phyloP scores from a whole-genome alignment of 2,797 vertebrate genomes.

The Rhinella marina region DNA sequence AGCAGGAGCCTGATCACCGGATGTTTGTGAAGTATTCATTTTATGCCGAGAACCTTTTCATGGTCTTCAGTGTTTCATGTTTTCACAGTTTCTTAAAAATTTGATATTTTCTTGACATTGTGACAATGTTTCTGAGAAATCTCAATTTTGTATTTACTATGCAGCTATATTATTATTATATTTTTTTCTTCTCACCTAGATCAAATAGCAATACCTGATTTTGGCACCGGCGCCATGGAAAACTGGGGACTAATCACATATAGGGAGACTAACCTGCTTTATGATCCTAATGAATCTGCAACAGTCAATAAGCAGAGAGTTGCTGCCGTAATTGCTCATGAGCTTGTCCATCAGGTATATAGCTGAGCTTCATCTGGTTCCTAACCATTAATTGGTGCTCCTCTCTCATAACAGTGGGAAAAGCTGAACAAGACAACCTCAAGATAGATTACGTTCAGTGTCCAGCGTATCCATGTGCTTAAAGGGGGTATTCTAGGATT shows the following conservation, averaged over 20 bases:
- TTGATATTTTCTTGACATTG: not conserved
- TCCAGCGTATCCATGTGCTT: too few species aligned
- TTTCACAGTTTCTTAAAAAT: not conserved
- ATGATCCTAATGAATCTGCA: conserved; percentile 83
- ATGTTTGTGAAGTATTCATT: not conserved
- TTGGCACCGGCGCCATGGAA: conserved; percentile 97
- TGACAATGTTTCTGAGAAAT: not conserved
- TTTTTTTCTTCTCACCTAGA: conserved; percentile 73
- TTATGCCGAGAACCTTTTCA: not conserved
- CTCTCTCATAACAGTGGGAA: not conserved
- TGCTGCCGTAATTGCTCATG: conserved; percentile 89
- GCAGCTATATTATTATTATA: not conserved
- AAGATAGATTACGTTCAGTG: too few species aligned
- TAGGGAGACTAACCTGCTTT: conserved; percentile 92
- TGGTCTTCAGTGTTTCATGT: not conserved
- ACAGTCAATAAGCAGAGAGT: conserved; percentile 89
- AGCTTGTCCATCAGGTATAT: conserved; percentile 94
- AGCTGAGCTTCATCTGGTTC: too few species aligned
- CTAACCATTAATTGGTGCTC: not conserved
- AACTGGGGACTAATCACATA: conserved; percentile 98
- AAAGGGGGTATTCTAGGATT: too few species aligned
- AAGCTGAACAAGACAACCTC: not conserved
- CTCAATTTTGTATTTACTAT: not conserved
- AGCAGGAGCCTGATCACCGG: not conserved
- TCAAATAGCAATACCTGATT: conserved; percentile 97